Evolutionary conservation across 2,888 invertebrate species (phyloP), one percentile per base, ranked within the genome.

Genomic region (Tuberolachnus salignus): DNA sequence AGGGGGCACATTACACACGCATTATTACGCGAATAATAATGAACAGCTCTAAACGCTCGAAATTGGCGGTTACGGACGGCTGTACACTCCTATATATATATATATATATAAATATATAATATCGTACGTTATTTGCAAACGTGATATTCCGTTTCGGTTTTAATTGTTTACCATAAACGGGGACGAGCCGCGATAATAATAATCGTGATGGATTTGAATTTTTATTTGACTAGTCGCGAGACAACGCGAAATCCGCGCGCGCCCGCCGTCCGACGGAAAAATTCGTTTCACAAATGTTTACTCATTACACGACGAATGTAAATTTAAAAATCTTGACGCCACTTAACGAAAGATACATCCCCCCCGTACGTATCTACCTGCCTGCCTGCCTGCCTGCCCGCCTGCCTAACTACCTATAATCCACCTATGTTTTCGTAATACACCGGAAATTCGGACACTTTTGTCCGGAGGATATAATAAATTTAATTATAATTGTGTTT

Each of bases 141-240:
- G 53, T 74, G 74, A 74, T 44, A 44, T 74, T 74, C 53, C 16
- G 42, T 74, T 74, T 74, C 23, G 44, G 42, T 53, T 55, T 51
- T 74, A 53, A 74, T 74, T 64, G 53, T 53, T 74, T 42, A 6
- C 74, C 74, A 64, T 55, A 74, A 74, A 44, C n/a, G n/a, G 23
- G 53, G 51, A 53, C n/a, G 53, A 21, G 44, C 42, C 16, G 8
- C 42, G 63, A 51, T 53, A 61, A 57, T 70, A 44, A 49, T 23
- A 63, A 71, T n/a, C n/a, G 8, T 57, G 71, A 44, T 42, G 42
- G 23, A 53, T 74, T 74, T 73, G 63, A 34, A 73, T 21, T 42
- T n/a, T 61, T 72, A 6, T 46, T 61, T 72, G 51, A 53, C 42
- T 14, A 26, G 13, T 34, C 3, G 34, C 34, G 34, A n/a, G n/a